Evolutionary conservation across 2,888 invertebrate species (phyloP), one percentile per base, ranked within the genome.

Genomic region (Tiphia femorata): DNA sequence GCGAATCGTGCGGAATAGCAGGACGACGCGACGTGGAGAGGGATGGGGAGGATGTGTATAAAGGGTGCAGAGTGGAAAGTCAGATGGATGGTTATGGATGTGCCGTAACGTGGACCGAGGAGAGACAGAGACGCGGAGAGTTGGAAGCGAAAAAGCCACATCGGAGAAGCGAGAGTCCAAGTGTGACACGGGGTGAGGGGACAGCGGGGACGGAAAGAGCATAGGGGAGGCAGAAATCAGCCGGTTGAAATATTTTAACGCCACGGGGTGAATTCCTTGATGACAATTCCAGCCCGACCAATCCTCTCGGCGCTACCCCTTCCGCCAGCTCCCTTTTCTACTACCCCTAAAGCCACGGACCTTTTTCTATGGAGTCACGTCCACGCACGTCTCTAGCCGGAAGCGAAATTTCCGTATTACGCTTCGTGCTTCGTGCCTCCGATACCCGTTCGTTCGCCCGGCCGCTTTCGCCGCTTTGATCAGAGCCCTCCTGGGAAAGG

Each of bases 161-260:
- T 1, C 5, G 27, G 42, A 33, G 12, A 14, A 5, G 40, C 14
- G 6, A n/a, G 7, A 23, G 20, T 20, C 19, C 14, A 38, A 14
- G n/a, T n/a, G n/a, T n/a, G n/a, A n/a, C n/a, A 10, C 17, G 30
- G 37, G 35, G 30, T 23, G 46, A 46, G 44, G 46, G 40, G 38
- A 41, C 30, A 21, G 41, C 33, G 37, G 41, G 50, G 58, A 41
- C 43, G 51, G 56, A 52, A 46, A 52, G 49, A 59, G 50, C 40
- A 58, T 55, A 30, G 52, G 25, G 35, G 27, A 46, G 17, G 56
- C 35, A 67, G 67, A 73, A 75, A 75, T 75, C 72, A 74, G 72
- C 68, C 67, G 69, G 55, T 60, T 61, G 67, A 70, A 72, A 76
- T 69, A 72, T 72, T 73, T 75, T 69, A 75, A 54, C 67, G 75